phyloP scores from a whole-genome alignment of 1,140 invertebrate genomes.

The Oncopodura yosiiana region DNA sequence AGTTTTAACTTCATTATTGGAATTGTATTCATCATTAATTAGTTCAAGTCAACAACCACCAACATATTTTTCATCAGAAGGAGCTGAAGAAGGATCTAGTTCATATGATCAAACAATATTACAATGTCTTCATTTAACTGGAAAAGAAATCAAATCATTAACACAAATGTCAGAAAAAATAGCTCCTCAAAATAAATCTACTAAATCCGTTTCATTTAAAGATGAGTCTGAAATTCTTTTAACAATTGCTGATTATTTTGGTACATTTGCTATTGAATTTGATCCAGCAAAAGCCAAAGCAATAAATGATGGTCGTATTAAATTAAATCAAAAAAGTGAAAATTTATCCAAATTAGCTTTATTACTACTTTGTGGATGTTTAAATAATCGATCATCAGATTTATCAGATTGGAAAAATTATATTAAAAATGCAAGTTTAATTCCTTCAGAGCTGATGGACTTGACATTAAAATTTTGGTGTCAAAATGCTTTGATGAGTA shows the following conservation, averaged over 20 bases:
- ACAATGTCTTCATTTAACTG: conserved; percentile 25
- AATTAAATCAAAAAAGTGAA: conserved; percentile 10
- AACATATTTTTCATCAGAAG: conserved; percentile 9
- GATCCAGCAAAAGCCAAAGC: conserved; percentile 20
- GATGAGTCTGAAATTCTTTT: conserved; percentile 4
- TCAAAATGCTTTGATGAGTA: conserved; percentile 41
- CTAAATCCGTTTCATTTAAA: conserved; percentile 25
- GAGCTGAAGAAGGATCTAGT: not conserved
- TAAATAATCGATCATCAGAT: conserved; percentile 43
- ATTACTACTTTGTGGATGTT: conserved; percentile 52
- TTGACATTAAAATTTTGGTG: conserved; percentile 58
- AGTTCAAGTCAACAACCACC: conserved; percentile 14
- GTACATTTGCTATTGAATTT: conserved; percentile 17
- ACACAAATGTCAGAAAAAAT: conserved; percentile 22
- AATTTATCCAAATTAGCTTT: conserved; percentile 33
- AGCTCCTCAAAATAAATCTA: not conserved
- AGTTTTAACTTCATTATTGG: conserved; percentile 19
- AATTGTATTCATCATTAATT: conserved; percentile 21
- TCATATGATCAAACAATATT: conserved; percentile 21
- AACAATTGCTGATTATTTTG: conserved; percentile 15
- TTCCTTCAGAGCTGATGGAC: conserved; percentile 52
- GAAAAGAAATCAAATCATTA: conserved; percentile 25
- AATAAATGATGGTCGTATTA: not conserved
- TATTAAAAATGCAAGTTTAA: conserved; percentile 45
- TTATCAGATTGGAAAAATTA: conserved; percentile 43